These are phyloP conservation scores for Hydriomena furcata DNA, from an alignment of 2,888 invertebrate species.

Conservation along the genomic window DNA sequence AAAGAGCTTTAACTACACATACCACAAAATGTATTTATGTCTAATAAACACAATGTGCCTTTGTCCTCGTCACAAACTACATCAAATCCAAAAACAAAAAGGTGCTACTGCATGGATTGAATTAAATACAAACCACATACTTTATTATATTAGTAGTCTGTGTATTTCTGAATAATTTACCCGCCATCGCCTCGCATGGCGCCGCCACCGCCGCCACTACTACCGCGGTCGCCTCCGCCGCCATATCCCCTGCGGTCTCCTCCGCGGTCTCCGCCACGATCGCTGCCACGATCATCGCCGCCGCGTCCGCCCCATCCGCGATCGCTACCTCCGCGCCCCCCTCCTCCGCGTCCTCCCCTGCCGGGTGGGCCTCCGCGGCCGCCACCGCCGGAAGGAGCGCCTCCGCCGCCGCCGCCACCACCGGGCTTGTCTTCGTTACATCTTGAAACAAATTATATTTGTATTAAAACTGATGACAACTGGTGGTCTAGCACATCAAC, in stretches of 20 bases:
- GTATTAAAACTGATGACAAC: not conserved
- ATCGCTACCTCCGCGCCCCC: conserved; percentile 47
- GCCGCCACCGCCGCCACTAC: conserved; percentile 60
- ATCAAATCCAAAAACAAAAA: too few relatives aligned
- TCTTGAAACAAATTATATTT: conserved; percentile 58
- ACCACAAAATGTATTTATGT: too few relatives aligned
- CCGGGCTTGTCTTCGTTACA: conserved; percentile 81
- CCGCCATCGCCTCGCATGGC: conserved; percentile 78
- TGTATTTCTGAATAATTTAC: conserved; percentile 40
- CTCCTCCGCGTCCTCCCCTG: conserved; percentile 55
- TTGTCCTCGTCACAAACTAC: too few relatives aligned
- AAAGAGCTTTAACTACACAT: not conserved
- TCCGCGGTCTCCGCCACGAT: conserved; percentile 52
- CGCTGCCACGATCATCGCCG: conserved; percentile 53
- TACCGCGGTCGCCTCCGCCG: conserved; percentile 54
- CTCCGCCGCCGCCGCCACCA: conserved; percentile 69
- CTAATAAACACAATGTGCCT: too few relatives aligned
- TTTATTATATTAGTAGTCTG: too few relatives aligned
- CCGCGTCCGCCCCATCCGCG: conserved; percentile 52
- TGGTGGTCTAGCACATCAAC: too few relatives aligned
- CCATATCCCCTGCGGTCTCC: conserved; percentile 58
- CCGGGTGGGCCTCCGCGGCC: conserved; percentile 58
- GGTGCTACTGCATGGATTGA: too few relatives aligned
- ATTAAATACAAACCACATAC: too few relatives aligned
- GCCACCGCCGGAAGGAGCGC: conserved; percentile 60